A percentile compares a stretch with the other conserved stretches of the same genome.
phyloP scores from a whole-genome alignment of 2,113 vertebrate species.

The Pterocles orientalis region DNA sequence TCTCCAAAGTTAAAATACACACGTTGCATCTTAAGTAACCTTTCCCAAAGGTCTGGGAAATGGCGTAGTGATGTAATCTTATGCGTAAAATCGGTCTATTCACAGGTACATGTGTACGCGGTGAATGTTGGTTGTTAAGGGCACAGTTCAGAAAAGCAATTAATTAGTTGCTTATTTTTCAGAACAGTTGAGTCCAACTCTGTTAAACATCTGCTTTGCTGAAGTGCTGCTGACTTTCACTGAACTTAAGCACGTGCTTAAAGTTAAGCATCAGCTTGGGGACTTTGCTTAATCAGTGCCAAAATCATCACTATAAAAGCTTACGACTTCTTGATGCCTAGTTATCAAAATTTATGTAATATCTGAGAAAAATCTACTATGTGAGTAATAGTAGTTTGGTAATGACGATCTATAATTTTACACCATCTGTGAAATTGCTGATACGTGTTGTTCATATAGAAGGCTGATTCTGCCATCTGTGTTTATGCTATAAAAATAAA shows the following conservation, averaged over 20 bases:
- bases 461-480: conserved; percentile 56
- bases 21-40: neutral
- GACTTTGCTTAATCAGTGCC: neutral
- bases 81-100: neutral
- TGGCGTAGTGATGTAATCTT: neutral
- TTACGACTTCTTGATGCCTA: conserved; percentile 30
- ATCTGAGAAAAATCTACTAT: conserved; percentile 34
- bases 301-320: conserved; percentile 20
- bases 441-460: conserved; percentile 46
- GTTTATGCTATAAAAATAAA: conserved; percentile 60
- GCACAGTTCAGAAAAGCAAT: neutral
- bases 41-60: neutral
- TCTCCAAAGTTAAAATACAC: neutral
- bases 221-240: neutral
- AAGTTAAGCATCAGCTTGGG: conserved; percentile 30
- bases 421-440: conserved; percentile 55
- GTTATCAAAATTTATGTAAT: conserved; percentile 62
- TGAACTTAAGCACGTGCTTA: neutral
- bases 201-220: conserved; percentile 28
- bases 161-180: neutral
- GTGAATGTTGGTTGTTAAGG: neutral
- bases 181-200: neutral
- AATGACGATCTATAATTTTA: conserved; percentile 14
- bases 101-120: rapidly evolving
- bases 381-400: conserved; percentile 19